Base-by-base conservation (phyloP, 2,113 vertebrate genomes). In the Nicator chloris region DNA sequence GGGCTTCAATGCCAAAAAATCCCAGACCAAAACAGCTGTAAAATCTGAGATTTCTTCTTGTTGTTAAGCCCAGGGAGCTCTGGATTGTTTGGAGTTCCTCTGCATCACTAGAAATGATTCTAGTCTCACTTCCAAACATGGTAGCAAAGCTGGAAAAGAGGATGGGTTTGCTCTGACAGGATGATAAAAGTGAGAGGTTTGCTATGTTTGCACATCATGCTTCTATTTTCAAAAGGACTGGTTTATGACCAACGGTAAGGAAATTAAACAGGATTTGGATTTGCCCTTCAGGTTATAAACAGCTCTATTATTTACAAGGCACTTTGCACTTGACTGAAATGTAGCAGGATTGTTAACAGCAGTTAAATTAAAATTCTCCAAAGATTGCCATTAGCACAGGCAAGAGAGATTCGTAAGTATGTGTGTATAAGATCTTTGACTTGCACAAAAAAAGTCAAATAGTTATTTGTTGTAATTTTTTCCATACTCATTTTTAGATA, bases 201-300 rank as follows among this genome's bases (percentile, higher is more conserved):
- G 35, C 35, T 68, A 4, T 60, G 61, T 56, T 88, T 92, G 69
- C 64, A 66, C 44, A 92, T 80, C 56, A n/a, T 19, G 33, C 39
- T 78, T 78, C 85, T 93, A 5, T 82, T 88, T 82, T 87, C 13
- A 3, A 64, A 75, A 59, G 3, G 23, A 84, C 54, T 54, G 50
- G n/a, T 96, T 90, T 88, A 85, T 71, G 82, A 77, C 63, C 85
- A 82, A 30, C 2, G 1, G 66, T 70, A 30, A 92, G 92, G 84
- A 96, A 96, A 81, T 88, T 82, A 87, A 87, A 64, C 18, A 76
- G 70, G 82, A 66, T 82, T 97, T 92, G 84, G 71, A 88, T 92
- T 90, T 95, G 51, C 64, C 82, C 79, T 96, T 93, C 82, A 88
- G 65, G 51, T 95, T 97, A 88, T 88, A 93, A 96, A 95, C 88